Conservation (phyloP, 1,140 invertebrate species). For the Armadillidium nasatum region DNA sequence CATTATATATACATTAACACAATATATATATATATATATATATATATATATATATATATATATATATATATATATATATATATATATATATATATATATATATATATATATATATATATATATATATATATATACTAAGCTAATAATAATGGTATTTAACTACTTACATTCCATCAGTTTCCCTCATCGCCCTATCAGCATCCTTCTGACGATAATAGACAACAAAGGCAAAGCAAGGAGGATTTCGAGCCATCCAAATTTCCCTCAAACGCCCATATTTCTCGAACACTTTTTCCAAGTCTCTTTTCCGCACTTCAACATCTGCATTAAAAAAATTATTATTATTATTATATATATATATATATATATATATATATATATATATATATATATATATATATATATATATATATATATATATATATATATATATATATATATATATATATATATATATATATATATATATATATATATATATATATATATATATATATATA, state of each 20-base stretch:
- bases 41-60: slow-evolving; percentile 11
- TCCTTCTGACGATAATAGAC: slow-evolving; percentile 19
- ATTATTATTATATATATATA: too few species aligned
- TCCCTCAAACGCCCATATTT: slow-evolving; percentile 25
- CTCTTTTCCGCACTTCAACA: slow-evolving; percentile 15
- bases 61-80: slow-evolving; percentile 2
- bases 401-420: not conserved
- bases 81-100: not conserved
- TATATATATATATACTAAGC: not conserved
- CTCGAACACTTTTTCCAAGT: slow-evolving; percentile 16
- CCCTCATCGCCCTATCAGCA: slow-evolving; percentile 5
- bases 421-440: too few species aligned
- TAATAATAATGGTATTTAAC: too few species aligned
- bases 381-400: slow-evolving; percentile 21
- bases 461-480: too few species aligned
- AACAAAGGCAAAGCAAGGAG: slow-evolving; percentile 20
- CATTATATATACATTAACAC: too few species aligned
- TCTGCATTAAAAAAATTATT: too few species aligned
- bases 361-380: too few species aligned
- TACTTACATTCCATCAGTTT: slow-evolving; percentile 20
- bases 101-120: not conserved
- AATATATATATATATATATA: slow-evolving; percentile 11
- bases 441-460: too few species aligned
- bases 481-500: too few species aligned
- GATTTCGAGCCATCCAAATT: slow-evolving; percentile 27